A percentile compares a stretch with the other conserved stretches of the same genome.
Evolutionary conservation across 2,113 vertebrate species (phyloP).

Genomic region (Herpailurus yagouaroundi): DNA sequence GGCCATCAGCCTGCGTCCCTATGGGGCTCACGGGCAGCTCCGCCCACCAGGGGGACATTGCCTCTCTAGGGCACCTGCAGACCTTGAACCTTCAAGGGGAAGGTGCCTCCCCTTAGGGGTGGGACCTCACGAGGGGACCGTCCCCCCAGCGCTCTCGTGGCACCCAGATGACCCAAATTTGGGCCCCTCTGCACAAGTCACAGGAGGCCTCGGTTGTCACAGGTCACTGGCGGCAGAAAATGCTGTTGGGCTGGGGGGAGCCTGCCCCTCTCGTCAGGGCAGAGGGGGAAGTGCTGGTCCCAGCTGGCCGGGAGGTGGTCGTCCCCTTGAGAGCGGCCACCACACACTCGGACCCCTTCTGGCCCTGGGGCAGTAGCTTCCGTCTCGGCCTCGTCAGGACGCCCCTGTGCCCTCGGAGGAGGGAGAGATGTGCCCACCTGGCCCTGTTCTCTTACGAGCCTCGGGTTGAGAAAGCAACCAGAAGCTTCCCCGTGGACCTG

Average conservation of each 20-base stretch:
- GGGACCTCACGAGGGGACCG: neutral
- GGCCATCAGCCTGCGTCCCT: neutral
- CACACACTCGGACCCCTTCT: neutral
- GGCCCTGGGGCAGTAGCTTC: neutral
- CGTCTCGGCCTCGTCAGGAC: neutral
- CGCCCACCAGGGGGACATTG: no score
- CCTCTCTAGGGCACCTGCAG: neutral
- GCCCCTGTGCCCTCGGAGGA: neutral
- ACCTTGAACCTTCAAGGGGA: neutral
- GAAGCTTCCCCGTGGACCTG: neutral
- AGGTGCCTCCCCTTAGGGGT: rapidly evolving
- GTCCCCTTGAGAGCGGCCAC: neutral
- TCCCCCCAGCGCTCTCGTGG: neutral
- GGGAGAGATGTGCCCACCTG: neutral
- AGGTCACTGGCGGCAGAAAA: neutral
- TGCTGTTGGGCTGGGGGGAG: rapidly evolving
- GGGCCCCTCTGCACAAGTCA: neutral
- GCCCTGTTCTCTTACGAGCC: neutral
- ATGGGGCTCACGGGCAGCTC: neutral
- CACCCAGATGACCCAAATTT: rapidly evolving
- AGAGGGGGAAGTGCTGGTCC: no score
- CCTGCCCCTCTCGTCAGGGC: rapidly evolving
- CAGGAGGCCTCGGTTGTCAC: neutral
- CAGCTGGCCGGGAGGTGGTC: rapidly evolving
- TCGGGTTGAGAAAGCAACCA: neutral